Evolutionary conservation across 1,140 invertebrate species (phyloP).

Genomic region (Zaprionus capensis): DNA sequence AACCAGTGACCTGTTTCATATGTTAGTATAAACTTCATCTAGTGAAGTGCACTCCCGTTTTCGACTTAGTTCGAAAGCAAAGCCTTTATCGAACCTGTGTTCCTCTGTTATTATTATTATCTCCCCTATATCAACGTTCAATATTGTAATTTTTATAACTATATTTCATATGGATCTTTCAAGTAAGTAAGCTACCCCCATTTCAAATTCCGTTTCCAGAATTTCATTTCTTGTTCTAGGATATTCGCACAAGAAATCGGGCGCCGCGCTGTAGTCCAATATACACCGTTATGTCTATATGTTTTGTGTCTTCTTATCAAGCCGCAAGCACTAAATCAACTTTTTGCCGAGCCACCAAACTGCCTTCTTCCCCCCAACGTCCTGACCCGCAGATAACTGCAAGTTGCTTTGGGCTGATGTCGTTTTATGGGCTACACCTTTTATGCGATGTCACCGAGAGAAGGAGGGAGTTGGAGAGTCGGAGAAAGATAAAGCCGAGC

Average conservation of each 20-base stretch:
- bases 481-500: slow-evolving; percentile 72
- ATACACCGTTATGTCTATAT: background rate
- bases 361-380: slow-evolving; percentile 7
- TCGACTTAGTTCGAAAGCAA: too few relatives aligned
- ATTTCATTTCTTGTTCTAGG: background rate
- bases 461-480: slow-evolving; percentile 37
- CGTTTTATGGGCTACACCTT: slow-evolving; percentile 61
- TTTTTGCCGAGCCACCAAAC: slow-evolving; percentile 50
- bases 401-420: slow-evolving; percentile 17
- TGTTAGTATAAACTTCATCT: too few relatives aligned
- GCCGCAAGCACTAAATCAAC: slow-evolving; percentile 71
- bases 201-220: background rate
- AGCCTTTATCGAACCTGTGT: too few relatives aligned
- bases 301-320: slow-evolving; percentile 55
- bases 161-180: background rate
- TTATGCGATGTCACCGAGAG: slow-evolving; percentile 71
- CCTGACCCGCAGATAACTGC: slow-evolving; percentile 23
- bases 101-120: too few relatives aligned
- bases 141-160: background rate
- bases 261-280: background rate
- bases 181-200: background rate
- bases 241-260: slow-evolving; percentile 22
- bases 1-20: too few relatives aligned
- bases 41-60: too few relatives aligned
- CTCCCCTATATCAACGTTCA: too few relatives aligned